phyloP scores from a whole-genome alignment of 92 coral and sea anemone genomes.

The Blastomussa wellsi region DNA sequence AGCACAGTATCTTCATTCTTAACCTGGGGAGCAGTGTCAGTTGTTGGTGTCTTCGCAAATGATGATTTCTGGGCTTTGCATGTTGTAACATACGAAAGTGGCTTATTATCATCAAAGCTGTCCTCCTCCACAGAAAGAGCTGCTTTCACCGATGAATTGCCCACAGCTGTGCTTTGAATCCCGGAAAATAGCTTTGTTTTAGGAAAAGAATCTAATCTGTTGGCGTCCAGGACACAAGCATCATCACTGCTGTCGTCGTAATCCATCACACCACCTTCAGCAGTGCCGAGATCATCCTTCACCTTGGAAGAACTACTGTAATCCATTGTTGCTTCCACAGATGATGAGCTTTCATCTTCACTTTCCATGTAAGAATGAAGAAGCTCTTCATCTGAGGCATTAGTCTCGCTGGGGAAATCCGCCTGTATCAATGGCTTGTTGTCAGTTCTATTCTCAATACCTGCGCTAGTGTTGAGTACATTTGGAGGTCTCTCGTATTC shows the following conservation, averaged over 20 bases:
- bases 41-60: not conserved
- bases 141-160: not conserved
- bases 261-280: not conserved
- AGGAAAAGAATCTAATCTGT: not conserved
- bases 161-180: not conserved
- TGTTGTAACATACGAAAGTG: not conserved
- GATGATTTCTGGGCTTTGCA: not conserved
- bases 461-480: not conserved
- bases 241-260: not conserved
- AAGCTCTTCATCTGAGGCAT: slow-evolving; percentile 20
- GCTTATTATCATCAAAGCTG: not conserved
- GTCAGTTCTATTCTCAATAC: not conserved
- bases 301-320: not conserved
- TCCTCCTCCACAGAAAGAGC: not conserved
- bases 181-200: not conserved
- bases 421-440: not conserved
- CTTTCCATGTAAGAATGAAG: not conserved
- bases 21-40: not conserved
- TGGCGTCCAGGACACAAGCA: not conserved
- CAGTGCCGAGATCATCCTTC: not conserved
- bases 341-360: not conserved
- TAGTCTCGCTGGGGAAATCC: too few species aligned
- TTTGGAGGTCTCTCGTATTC: not conserved
- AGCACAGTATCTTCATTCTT: not conserved
- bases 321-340: not conserved